Conservation (phyloP, 37 sponge, comb jelly and placozoan genomes). For the Beroe ovata region DNA sequence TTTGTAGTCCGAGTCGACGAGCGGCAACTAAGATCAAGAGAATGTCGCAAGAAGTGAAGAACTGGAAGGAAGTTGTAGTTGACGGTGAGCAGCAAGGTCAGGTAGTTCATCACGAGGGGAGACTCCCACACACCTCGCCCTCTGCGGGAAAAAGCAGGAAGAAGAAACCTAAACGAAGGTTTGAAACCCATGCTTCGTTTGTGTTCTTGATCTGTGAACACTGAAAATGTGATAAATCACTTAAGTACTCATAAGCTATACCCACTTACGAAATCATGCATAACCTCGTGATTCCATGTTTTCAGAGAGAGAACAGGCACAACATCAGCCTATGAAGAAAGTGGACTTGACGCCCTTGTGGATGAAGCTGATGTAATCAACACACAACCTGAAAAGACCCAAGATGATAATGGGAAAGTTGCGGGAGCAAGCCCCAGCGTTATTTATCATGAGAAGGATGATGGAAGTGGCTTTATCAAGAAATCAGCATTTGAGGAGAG, state of each 20-base stretch:
- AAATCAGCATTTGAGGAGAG: slow-evolving; percentile 31
- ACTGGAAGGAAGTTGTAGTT: slow-evolving; percentile 62
- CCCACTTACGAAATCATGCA: no score
- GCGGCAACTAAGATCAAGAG: slow-evolving; percentile 62
- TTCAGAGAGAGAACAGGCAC: slow-evolving; percentile 37
- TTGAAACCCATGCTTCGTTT: not conserved
- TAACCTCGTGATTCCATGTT: no score
- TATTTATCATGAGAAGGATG: slow-evolving; percentile 63
- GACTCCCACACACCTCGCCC: slow-evolving; percentile 56
- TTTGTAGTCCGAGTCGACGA: not conserved
- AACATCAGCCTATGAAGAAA: slow-evolving; percentile 45
- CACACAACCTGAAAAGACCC: slow-evolving; percentile 12
- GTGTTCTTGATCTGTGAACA: no score
- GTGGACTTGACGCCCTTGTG: slow-evolving; percentile 55
- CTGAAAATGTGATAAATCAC: no score
- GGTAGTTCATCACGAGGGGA: slow-evolving; percentile 62
- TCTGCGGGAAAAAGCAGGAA: not conserved
- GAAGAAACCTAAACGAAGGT: slow-evolving; percentile 50
- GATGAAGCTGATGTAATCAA: slow-evolving; percentile 55
- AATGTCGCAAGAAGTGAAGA: slow-evolving; percentile 64
- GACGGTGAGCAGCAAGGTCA: slow-evolving; percentile 63
- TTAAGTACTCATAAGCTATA: no score
- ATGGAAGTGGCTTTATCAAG: slow-evolving; percentile 54
- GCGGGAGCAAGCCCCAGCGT: not conserved
- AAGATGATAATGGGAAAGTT: not conserved